These are phyloP conservation scores for Deilephila porcellus DNA, from an alignment of 2,888 invertebrate genomes.

Conservation along the genomic window DNA sequence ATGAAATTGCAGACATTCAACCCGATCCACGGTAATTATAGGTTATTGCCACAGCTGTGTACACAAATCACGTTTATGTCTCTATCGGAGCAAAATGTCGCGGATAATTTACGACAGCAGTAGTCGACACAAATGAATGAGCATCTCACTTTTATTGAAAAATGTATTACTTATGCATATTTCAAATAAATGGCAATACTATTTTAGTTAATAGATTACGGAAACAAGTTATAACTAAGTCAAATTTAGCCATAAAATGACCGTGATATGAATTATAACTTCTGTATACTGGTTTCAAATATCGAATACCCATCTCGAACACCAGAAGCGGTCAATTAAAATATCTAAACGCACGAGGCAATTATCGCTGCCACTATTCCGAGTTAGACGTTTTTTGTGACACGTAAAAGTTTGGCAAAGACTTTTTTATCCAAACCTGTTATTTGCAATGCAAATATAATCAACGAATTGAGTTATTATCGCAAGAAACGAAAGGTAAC, in stretches of 20 bases:
- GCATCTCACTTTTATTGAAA: too few species aligned
- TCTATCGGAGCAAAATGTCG: too few species aligned
- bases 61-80: not conserved
- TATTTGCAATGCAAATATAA: constrained; percentile 47
- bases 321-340: constrained; percentile 23
- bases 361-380: not conserved
- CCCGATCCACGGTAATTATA: not conserved
- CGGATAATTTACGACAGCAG: too few species aligned
- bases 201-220: too few species aligned
- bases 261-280: not conserved
- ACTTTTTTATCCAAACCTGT: constrained; percentile 29
- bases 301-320: not conserved
- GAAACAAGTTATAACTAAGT: not conserved
- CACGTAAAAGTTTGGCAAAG: constrained; percentile 20
- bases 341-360: not conserved
- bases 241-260: not conserved
- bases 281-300: not conserved
- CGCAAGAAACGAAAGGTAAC: constrained; percentile 59
- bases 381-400: constrained; percentile 1
- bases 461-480: constrained; percentile 56
- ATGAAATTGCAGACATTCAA: constrained; percentile 6
- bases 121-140: too few species aligned
- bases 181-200: too few species aligned
- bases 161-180: too few species aligned
- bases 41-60: not conserved